A percentile compares a stretch with the other conserved stretches of the same genome.
These are phyloP conservation scores for Labia minor DNA, from an alignment of 2,888 invertebrate species.

Conservation along the genomic window DNA sequence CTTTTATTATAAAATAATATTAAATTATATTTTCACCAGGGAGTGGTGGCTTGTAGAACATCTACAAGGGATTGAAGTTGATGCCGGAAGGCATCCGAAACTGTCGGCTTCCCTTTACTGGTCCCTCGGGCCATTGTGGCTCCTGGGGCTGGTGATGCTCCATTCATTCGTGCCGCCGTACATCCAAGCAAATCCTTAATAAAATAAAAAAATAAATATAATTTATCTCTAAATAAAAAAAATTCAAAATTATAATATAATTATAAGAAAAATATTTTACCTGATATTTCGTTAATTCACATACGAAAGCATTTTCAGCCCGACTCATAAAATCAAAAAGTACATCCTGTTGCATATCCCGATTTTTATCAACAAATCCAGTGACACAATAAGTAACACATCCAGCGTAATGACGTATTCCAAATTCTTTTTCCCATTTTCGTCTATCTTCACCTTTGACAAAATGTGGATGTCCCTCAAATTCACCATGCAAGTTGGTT, in stretches of 20 bases:
- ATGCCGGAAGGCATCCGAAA: conserved; percentile 78
- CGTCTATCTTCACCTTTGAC: conserved; percentile 73
- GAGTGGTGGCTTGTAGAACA: conserved; percentile 77
- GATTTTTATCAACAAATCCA: conserved; percentile 84
- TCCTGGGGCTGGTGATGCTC: conserved; percentile 30
- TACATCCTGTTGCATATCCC: conserved; percentile 86
- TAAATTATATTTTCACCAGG: conserved; percentile 50
- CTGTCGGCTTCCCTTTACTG: conserved; percentile 78
- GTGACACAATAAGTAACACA: conserved; percentile 69
- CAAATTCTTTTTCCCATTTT: conserved; percentile 84
- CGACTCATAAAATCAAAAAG: conserved; percentile 81
- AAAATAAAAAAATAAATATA: conserved; percentile 25
- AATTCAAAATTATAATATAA: conserved; percentile 19
- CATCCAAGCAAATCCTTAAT: conserved; percentile 43
- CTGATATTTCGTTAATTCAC: conserved; percentile 60
- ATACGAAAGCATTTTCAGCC: conserved; percentile 71
- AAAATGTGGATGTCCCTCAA: conserved; percentile 71
- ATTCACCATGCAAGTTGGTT: conserved; percentile 77
- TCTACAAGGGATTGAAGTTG: conserved; percentile 81
- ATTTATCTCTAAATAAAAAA: neutral
- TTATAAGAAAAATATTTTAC: conserved; percentile 34
- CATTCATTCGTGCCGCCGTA: conserved; percentile 36
- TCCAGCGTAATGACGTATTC: conserved; percentile 81
- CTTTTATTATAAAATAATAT: no score
- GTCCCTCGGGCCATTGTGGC: conserved; percentile 67